Evolutionary conservation across 2,113 vertebrate genomes (phyloP), one percentile per base, ranked within the genome.

Genomic region (Mesocricetus auratus): DNA sequence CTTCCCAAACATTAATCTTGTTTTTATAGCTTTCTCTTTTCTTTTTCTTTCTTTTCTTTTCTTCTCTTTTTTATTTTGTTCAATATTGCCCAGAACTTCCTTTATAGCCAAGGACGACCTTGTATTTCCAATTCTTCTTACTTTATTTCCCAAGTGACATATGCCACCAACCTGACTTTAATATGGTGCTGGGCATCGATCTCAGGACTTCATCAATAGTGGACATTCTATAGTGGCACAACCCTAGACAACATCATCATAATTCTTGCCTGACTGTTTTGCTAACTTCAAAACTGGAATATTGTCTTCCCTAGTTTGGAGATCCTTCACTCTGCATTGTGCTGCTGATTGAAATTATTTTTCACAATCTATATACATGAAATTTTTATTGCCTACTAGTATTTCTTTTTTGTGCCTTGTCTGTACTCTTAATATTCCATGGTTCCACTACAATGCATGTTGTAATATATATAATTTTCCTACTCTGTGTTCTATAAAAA

Each of bases 381-480:
- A 26, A 22, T 56, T 58, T 81, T 74, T 60, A 91, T 42, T 36
- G 74, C 17, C 3, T 13, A 26, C 15, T 69, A 60, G 21, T 47
- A 66, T 83, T 64, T 11, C 74, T 89, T 90, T 90, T 12, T 86
- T 83, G 31, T 58, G 92, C 79, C 79, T 90, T 71, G 33, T 93
- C 21, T 92, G 91, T 42, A 79, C 19, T 22, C 50, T 64, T 62
- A 68, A 33, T 47, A 7, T 11, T 71, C 5, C 11, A 33, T 26
- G 21, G 17, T 53, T 75, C 74, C 31, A 79, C 29, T 81, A 81
- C 26, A 64, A 47, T 50, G 0, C 64, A 7, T 86, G 69, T 1
- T 68, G 26, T 7, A n/a, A 58, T 56, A 73, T 56, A 29, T 69
- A 39, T 62, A 36, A 77, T 60, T 31, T 53, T 29, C 53, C 5